Conservation (phyloP, 2,113 vertebrate species). For the Cavia porcellus region DNA sequence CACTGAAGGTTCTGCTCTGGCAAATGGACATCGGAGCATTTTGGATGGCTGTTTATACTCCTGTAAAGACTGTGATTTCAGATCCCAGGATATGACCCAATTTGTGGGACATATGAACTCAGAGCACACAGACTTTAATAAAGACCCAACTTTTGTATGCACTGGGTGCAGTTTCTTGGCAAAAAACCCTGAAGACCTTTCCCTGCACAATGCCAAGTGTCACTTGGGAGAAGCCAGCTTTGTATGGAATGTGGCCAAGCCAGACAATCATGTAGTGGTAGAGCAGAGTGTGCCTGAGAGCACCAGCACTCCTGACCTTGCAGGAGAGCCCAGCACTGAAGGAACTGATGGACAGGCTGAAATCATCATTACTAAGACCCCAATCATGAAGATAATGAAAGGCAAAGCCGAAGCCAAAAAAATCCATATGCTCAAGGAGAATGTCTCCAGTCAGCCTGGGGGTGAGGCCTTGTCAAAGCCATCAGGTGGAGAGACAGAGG, state of each 20-base stretch:
- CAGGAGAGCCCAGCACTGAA: constrained; percentile 80
- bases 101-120: constrained; percentile 96
- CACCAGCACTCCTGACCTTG: constrained; percentile 74
- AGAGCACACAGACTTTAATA: constrained; percentile 94
- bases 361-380: constrained; percentile 98
- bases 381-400: constrained; percentile 99
- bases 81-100: constrained; percentile 93
- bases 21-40: constrained; percentile 88
- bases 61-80: constrained; percentile 95
- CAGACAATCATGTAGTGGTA: constrained; percentile 89
- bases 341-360: constrained; percentile 88
- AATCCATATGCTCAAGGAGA: constrained; percentile 93
- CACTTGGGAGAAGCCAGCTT: constrained; percentile 90
- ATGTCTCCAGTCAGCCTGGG: constrained; percentile 74
- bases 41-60: constrained; percentile 89
- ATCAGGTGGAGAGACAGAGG: constrained; percentile 65
- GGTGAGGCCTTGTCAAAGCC: constrained; percentile 77
- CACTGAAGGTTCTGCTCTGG: constrained; percentile 82
- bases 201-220: constrained; percentile 93
- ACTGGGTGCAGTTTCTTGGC: constrained; percentile 92
- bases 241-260: constrained; percentile 92
- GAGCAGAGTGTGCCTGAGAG: constrained; percentile 91
- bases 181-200: constrained; percentile 95
- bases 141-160: constrained; percentile 94
- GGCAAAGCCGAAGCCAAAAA: constrained; percentile 95